Percentiles rank a stretch among this genome's conserved stretches.
Evolutionary conservation across 2,113 vertebrate genomes (phyloP).

Genomic region (Mobula hypostoma): DNA sequence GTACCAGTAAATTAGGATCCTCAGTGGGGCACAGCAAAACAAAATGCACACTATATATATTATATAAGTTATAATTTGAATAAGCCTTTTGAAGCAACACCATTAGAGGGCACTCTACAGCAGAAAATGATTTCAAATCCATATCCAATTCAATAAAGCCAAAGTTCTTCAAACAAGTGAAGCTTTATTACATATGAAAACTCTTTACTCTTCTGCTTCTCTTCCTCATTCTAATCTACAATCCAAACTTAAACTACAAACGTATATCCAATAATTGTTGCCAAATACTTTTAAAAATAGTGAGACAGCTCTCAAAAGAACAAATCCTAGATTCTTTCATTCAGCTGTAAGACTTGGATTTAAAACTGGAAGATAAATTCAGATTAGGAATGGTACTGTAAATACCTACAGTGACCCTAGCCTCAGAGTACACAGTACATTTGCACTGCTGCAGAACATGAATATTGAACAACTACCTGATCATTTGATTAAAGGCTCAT

Average conservation of each 20-base stretch:
- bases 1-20: too few relatives aligned
- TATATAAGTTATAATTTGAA: background rate
- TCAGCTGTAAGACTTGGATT: background rate
- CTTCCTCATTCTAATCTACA: background rate
- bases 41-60: background rate
- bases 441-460: background rate
- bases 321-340: background rate
- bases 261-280: background rate
- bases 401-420: background rate
- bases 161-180: background rate
- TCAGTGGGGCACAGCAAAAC: background rate
- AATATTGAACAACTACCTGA: background rate
- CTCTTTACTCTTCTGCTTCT: background rate
- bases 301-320: background rate
- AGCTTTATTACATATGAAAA: background rate
- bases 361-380: background rate
- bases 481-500: background rate
- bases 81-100: background rate
- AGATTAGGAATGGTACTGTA: background rate
- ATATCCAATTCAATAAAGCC: background rate
- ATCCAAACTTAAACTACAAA: background rate
- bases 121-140: background rate
- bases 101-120: conserved; percentile 30
- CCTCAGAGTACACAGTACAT: background rate
- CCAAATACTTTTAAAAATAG: background rate